These are phyloP conservation scores for Ondatra zibethicus DNA, from an alignment of 2,113 vertebrate species.

Conservation along the genomic window DNA sequence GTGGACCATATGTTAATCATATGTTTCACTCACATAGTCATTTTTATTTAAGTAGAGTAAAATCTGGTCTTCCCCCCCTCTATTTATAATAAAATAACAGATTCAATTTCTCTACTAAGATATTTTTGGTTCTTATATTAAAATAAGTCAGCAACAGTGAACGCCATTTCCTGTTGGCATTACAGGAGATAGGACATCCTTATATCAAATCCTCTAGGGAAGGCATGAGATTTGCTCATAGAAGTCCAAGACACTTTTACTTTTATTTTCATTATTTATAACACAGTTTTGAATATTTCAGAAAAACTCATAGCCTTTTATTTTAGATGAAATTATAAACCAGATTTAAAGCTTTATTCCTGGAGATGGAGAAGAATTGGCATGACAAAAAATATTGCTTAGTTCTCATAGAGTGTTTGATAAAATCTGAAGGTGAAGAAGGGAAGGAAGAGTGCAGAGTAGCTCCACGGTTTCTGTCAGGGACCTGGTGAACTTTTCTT, in stretches of 20 bases:
- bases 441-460: fast-evolving
- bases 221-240: not conserved
- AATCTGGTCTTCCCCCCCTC: not conserved
- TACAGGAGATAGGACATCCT: not conserved
- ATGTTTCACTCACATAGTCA: not conserved
- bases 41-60: not conserved
- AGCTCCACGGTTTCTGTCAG: not conserved
- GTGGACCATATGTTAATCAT: not conserved
- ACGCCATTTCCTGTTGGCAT: not conserved
- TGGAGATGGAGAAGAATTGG: not conserved
- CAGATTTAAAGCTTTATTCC: not conserved
- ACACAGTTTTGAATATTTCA: not conserved
- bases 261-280: slow-evolving; percentile 26
- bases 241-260: not conserved
- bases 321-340: slow-evolving; percentile 12
- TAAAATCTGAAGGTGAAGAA: not conserved
- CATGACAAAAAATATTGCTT: not conserved
- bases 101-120: not conserved
- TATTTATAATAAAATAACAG: not conserved
- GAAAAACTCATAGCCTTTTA: not conserved
- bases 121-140: not conserved
- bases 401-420: not conserved
- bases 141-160: not conserved
- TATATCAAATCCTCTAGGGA: not conserved
- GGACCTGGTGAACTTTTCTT: not conserved